A percentile compares a stretch with the other conserved stretches of the same genome.
Conservation (phyloP, 2,113 vertebrate genomes). For the Semnornis frantzii region DNA sequence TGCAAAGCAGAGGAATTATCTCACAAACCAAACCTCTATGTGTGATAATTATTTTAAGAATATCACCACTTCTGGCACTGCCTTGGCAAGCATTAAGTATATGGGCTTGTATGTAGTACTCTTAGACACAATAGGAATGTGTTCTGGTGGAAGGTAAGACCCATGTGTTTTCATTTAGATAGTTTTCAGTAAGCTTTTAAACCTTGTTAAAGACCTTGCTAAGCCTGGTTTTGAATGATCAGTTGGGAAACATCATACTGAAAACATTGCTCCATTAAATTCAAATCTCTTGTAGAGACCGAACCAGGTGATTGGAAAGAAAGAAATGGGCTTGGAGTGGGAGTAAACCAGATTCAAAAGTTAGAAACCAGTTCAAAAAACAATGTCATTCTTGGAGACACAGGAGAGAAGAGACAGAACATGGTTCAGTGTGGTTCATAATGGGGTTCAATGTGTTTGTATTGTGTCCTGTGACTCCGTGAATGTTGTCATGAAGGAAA, state of each 20-base stretch:
- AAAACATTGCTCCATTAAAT: not conserved
- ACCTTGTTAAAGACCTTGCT: constrained; percentile 29
- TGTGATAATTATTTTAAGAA: not conserved
- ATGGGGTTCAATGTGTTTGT: not conserved
- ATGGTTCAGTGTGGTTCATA: too few relatives aligned
- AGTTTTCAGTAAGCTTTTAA: constrained; percentile 41
- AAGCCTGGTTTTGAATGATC: constrained; percentile 19
- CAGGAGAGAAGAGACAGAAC: too few relatives aligned
- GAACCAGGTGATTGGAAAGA: not conserved
- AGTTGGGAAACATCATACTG: constrained; percentile 13
- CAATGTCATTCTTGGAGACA: not conserved
- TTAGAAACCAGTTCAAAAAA: not conserved
- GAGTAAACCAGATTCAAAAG: not conserved
- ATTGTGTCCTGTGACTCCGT: not conserved
- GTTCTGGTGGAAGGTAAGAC: not conserved
- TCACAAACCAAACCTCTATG: not conserved
- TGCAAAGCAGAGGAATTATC: not conserved
- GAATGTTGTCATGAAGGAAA: not conserved
- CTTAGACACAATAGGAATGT: not conserved
- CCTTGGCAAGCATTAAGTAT: not conserved
- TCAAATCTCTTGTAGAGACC: not conserved
- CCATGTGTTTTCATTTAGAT: constrained; percentile 32
- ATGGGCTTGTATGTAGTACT: not conserved
- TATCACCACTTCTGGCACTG: not conserved
- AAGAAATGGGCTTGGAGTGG: not conserved